Base-by-base conservation (phyloP, 92 coral and sea anemone species). In the Paramuricea clavata region DNA sequence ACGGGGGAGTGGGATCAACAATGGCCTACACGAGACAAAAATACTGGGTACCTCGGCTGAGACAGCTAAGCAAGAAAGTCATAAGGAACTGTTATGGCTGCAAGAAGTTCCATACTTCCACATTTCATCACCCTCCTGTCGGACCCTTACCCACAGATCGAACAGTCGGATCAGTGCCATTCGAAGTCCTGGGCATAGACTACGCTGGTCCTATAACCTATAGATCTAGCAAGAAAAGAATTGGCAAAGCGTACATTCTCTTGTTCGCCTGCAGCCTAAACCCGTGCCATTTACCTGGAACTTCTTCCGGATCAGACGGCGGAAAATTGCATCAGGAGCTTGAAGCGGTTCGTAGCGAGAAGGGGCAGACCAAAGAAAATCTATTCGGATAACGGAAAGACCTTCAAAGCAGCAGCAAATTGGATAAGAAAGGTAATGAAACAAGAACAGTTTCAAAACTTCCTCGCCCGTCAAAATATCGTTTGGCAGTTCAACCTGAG, bases 381-480 rank as follows among this genome's bases (percentile, higher is more conserved):
- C 56, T 76, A 76, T 52, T 74, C 84, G 28, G 50, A 85, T n/a
- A 76, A 85, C 17, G 83, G 89, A 23, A 59, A 74, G 9, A 47
- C 52, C 52, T 47, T 47, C 16, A 12, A 2, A 12, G 16, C 9
- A 12, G 52, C 52, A 5, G 84, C 84, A 22, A 76, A 42, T 33
- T 85, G 89, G 76, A 35, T 85, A 57, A 61, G 43, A 49, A 60
- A 49, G 82, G 67, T 83, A 2, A 83, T 83, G 67, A 83, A 70
- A 41, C 12, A 11, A 13, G 67, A 61, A 10, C 44, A 39, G 4
- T 39, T 39, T 39, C 44, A 39, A 39, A 39, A 39, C 44, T 39
- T 39, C 44, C 44, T 39, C 44, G 10, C 44, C 44, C 44, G 5
- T 39, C 44, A 39, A 39, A n/a, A n/a, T n/a, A n/a, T 36, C 8